Conservation (phyloP, 2,113 vertebrate species). For the Chionodraco myersi region DNA sequence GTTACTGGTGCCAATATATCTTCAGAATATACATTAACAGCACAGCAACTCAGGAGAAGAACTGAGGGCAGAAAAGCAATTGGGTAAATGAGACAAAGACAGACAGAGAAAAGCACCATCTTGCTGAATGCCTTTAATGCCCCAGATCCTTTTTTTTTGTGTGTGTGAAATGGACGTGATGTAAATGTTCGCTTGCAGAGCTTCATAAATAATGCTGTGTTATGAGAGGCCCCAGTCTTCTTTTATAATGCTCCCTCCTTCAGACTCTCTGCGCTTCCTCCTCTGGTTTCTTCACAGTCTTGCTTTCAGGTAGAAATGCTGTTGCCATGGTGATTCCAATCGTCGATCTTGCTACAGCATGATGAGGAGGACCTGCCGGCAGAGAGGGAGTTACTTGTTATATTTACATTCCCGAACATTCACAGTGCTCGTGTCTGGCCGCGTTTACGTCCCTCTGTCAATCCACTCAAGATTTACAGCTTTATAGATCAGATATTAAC, state of each 20-base stretch:
- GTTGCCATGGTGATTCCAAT: constrained; percentile 74
- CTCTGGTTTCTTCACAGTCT: constrained; percentile 32
- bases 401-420: constrained; percentile 54
- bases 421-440: background rate
- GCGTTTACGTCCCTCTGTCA: constrained; percentile 6
- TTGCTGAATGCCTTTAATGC: constrained; percentile 5
- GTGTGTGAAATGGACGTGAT: constrained; percentile 19
- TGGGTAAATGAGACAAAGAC: background rate
- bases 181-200: constrained; percentile 21
- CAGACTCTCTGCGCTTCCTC: background rate
- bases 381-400: constrained; percentile 9
- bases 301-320: constrained; percentile 59
- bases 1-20: background rate
- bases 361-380: constrained; percentile 16
- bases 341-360: constrained; percentile 26
- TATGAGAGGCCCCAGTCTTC: constrained; percentile 24
- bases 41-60: background rate
- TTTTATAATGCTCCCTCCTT: constrained; percentile 8
- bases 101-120: background rate
- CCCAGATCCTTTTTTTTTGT: constrained; percentile 19
- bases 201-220: constrained; percentile 52
- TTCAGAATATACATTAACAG: background rate
- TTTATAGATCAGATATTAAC: background rate
- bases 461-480: background rate
- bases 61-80: background rate